phyloP scores from a whole-genome alignment of 2,797 vertebrate species.

The Lagorchestes hirsutus region DNA sequence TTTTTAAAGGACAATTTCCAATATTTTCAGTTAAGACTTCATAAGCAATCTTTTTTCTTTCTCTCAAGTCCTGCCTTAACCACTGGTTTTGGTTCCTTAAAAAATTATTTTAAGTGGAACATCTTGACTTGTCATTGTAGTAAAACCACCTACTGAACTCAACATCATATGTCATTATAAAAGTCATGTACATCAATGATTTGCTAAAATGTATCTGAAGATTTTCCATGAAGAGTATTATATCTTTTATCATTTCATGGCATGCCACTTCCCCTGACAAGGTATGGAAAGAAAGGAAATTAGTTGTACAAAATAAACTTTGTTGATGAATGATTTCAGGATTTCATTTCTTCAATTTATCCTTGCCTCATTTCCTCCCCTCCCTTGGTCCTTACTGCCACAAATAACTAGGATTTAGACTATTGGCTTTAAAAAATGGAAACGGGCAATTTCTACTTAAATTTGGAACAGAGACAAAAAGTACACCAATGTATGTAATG shows the following conservation, averaged over 20 bases:
- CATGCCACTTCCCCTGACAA: neutral
- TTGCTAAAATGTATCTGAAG: constrained; percentile 39
- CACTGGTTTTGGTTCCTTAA: constrained; percentile 69
- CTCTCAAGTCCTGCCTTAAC: constrained; percentile 53
- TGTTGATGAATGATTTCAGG: constrained; percentile 43
- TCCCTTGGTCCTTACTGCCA: constrained; percentile 17
- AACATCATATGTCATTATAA: constrained; percentile 28
- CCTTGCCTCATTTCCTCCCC: constrained; percentile 28
- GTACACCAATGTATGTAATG: neutral
- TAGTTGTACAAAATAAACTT: neutral
- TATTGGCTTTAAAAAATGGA: constrained; percentile 16
- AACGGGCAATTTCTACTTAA: neutral
- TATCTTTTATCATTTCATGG: constrained; percentile 27
- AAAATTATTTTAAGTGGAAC: constrained; percentile 70
- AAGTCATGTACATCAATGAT: neutral
- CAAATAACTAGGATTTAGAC: constrained; percentile 35
- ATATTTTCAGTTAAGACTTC: constrained; percentile 70
- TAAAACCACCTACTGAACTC: constrained; percentile 48
- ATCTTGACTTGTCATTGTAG: constrained; percentile 54
- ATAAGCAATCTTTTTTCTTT: constrained; percentile 27
- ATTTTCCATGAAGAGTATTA: constrained; percentile 1
- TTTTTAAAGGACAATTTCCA: constrained; percentile 61
- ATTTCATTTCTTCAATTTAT: constrained; percentile 40
- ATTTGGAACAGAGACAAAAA: constrained; percentile 5
- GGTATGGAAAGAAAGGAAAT: neutral